These are phyloP conservation scores for Lysandra bellargus DNA, from an alignment of 2,888 invertebrate species.

Conservation along the genomic window DNA sequence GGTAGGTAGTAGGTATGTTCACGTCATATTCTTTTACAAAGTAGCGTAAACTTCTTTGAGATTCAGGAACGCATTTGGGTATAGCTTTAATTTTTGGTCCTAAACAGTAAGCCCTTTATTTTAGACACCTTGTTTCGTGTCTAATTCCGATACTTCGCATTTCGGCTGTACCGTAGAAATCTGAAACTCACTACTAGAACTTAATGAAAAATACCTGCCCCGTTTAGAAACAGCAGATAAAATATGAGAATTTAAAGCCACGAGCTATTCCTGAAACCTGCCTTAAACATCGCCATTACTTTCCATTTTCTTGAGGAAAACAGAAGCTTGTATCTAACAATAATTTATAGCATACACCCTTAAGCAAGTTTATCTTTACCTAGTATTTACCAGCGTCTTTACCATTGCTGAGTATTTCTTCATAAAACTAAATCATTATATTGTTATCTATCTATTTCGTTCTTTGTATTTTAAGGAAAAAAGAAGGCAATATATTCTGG, in stretches of 20 bases:
- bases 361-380: not conserved
- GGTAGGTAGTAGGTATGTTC: too few relatives aligned
- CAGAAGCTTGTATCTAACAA: constrained; percentile 8
- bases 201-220: not conserved
- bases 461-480: too few relatives aligned
- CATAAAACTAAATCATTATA: too few relatives aligned
- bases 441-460: too few relatives aligned
- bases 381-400: too few relatives aligned
- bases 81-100: too few relatives aligned
- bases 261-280: not conserved
- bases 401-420: too few relatives aligned
- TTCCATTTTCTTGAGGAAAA: not conserved
- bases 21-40: too few relatives aligned
- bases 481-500: too few relatives aligned
- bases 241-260: not conserved
- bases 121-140: not conserved
- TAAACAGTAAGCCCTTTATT: not conserved
- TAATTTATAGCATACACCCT: not conserved
- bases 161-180: too few relatives aligned
- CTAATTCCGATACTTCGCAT: too few relatives aligned
- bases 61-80: not conserved
- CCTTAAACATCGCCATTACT: constrained; percentile 5
- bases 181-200: not conserved
- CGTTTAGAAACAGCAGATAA: not conserved
- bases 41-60: not conserved